Evolutionary conservation across 2,113 vertebrate genomes (phyloP).

Genomic region (Phainopepla nitens): DNA sequence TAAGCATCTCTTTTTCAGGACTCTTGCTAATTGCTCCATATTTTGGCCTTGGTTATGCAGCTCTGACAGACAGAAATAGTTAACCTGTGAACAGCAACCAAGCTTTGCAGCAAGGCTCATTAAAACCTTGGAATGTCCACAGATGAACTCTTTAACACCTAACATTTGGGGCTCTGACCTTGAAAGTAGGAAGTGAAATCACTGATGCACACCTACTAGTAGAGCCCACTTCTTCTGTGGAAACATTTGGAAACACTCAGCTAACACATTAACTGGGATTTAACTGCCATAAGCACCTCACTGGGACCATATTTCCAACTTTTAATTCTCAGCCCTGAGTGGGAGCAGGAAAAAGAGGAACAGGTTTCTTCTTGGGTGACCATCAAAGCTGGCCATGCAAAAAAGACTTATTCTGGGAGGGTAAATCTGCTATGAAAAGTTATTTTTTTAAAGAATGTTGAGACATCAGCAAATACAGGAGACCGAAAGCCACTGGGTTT

Average conservation of each 20-base stretch:
- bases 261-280: not conserved
- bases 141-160: not conserved
- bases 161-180: not conserved
- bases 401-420: not conserved
- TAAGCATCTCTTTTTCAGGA: not conserved
- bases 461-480: not conserved
- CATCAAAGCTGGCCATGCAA: not conserved
- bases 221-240: not conserved
- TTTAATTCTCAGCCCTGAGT: not conserved
- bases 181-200: not conserved
- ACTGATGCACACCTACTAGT: not conserved
- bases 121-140: not conserved
- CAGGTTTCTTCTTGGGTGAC: not conserved
- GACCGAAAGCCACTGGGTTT: not conserved
- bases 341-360: not conserved
- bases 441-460: not conserved
- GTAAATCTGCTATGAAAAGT: not conserved
- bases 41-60: not conserved
- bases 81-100: not conserved
- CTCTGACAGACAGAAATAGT: not conserved
- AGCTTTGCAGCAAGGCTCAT: not conserved
- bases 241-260: not conserved
- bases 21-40: not conserved
- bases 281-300: accelerated
- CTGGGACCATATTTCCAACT: not conserved